Percentiles rank a stretch among this genome's conserved stretches.
Evolutionary conservation across 2,113 vertebrate species (phyloP).

Genomic region (human (Homo sapiens)): DNA sequence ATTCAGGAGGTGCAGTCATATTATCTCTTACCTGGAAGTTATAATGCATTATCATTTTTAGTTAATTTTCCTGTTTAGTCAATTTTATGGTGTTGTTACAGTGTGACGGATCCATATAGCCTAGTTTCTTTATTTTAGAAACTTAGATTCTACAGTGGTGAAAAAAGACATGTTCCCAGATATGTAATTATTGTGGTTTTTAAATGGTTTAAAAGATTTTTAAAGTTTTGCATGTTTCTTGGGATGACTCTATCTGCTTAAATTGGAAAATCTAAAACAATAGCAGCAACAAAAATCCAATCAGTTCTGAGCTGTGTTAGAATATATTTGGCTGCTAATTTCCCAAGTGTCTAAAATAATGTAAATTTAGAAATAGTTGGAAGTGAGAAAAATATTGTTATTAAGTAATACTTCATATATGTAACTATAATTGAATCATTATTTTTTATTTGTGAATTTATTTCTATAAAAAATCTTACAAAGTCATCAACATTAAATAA

Average conservation of each 20-base stretch:
- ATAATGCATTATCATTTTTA: not conserved
- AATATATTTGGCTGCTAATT: slow-evolving; percentile 3
- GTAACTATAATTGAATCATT: not conserved
- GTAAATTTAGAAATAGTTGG: not conserved
- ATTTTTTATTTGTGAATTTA: not conserved
- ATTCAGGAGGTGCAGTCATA: not conserved
- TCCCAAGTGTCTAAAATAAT: not conserved
- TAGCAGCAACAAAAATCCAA: not conserved
- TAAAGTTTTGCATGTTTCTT: not conserved
- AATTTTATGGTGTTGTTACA: not conserved
- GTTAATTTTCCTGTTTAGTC: not conserved
- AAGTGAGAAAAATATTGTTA: not conserved
- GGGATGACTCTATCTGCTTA: not conserved
- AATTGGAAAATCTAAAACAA: not conserved
- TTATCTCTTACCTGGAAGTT: not conserved
- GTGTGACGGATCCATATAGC: not conserved
- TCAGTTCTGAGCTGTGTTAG: not conserved
- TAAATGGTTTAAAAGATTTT: not conserved
- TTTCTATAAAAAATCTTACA: not conserved
- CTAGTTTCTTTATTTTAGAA: not conserved
- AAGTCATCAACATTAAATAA: not conserved
- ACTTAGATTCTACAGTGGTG: not conserved
- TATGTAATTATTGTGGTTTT: not conserved
- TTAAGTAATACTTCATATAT: not conserved
- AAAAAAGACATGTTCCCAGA: not conserved